Conservation (phyloP, 2,113 vertebrate genomes). For the Dromiciops gliroides region DNA sequence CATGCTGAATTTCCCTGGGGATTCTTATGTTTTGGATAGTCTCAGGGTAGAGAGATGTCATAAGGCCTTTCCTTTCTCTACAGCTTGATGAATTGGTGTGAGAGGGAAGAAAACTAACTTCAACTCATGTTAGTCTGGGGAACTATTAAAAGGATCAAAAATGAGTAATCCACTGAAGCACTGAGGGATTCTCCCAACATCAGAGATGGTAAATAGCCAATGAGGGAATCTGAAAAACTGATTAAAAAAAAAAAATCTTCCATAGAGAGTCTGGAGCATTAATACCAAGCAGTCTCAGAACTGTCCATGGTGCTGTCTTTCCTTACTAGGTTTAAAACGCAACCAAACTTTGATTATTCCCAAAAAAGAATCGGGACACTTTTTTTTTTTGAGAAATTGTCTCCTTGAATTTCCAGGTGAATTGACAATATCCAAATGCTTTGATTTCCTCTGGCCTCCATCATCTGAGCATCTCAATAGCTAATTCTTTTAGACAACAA, state of each 20-base stretch:
- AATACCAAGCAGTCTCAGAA: background rate
- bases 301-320: slow-evolving; percentile 47
- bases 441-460: background rate
- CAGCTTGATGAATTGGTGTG: slow-evolving; percentile 23
- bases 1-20: slow-evolving; percentile 48
- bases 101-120: background rate
- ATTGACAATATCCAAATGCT: background rate
- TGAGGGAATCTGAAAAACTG: background rate
- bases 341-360: background rate
- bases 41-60: slow-evolving; percentile 64
- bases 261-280: background rate
- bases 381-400: background rate
- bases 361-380: background rate
- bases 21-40: slow-evolving; percentile 57
- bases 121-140: slow-evolving; percentile 13
- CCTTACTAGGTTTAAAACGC: background rate
- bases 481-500: slow-evolving; percentile 42
- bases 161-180: background rate
- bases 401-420: slow-evolving; percentile 31
- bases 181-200: background rate
- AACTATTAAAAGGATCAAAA: slow-evolving; percentile 31
- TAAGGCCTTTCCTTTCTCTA: slow-evolving; percentile 38
- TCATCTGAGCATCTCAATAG: slow-evolving; percentile 14
- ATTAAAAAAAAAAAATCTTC: background rate
- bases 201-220: background rate